These are phyloP conservation scores for Merodon equestris DNA, from an alignment of 2,888 invertebrate species.

Conservation along the genomic window DNA sequence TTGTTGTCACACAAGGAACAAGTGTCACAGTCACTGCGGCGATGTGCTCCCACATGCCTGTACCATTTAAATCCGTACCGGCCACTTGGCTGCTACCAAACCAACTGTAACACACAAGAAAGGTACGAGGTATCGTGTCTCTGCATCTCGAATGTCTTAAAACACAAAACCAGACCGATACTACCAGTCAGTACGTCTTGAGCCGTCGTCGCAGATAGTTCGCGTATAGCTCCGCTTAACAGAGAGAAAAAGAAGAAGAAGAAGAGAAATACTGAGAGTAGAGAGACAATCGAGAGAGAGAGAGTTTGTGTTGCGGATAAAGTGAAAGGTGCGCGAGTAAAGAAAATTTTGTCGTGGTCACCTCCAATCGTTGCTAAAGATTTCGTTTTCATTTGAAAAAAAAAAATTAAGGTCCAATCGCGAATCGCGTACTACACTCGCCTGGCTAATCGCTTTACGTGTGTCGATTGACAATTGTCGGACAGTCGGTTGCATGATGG, in stretches of 20 bases:
- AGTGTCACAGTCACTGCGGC: slow-evolving; percentile 63
- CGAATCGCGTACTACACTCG: slow-evolving; percentile 28
- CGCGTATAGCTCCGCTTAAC: slow-evolving; percentile 1
- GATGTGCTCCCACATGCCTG: slow-evolving; percentile 33
- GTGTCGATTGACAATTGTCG: slow-evolving; percentile 31
- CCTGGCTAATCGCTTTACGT: slow-evolving; percentile 38
- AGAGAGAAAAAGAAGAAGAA: not conserved
- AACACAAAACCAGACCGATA: slow-evolving; percentile 44
- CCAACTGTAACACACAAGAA: slow-evolving; percentile 55
- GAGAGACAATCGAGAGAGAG: slow-evolving; percentile 17
- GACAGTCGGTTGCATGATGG: slow-evolving; percentile 25
- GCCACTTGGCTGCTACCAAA: slow-evolving; percentile 13
- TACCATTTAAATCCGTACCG: no score
- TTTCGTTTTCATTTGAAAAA: slow-evolving; percentile 62
- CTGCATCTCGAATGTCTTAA: slow-evolving; percentile 44
- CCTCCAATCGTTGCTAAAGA: slow-evolving; percentile 27
- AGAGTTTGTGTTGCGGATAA: slow-evolving; percentile 40
- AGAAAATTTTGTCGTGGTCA: slow-evolving; percentile 46
- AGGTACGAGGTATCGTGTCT: slow-evolving; percentile 35
- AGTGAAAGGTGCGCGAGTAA: slow-evolving; percentile 61
- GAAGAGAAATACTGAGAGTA: no score
- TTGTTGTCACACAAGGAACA: slow-evolving; percentile 7
- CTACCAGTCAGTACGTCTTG: slow-evolving; percentile 53
- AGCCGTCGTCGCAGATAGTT: slow-evolving; percentile 52
- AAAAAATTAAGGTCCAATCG: no score